Percentiles rank a stretch among this genome's conserved stretches.
Conservation (phyloP, 2,797 vertebrate species). For the Sphaeramia orbicularis region DNA sequence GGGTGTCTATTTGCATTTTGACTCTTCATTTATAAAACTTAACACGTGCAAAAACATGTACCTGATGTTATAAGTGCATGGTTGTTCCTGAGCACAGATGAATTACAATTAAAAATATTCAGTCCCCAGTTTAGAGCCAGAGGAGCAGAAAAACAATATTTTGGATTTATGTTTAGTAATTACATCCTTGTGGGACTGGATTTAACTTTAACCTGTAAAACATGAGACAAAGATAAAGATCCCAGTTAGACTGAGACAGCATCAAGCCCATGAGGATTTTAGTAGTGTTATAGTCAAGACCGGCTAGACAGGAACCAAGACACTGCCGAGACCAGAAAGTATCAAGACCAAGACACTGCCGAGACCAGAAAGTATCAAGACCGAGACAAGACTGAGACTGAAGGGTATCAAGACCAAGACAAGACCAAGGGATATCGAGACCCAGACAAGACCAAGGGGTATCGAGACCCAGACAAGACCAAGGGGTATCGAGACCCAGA, state of each 20-base stretch:
- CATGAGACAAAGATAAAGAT: slow-evolving; percentile 12
- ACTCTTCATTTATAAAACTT: too few relatives aligned
- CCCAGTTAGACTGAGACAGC: slow-evolving; percentile 5
- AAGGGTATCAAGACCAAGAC: too few relatives aligned
- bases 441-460: too few relatives aligned
- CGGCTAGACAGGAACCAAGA: too few relatives aligned
- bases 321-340: too few relatives aligned
- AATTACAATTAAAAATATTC: slow-evolving; percentile 24
- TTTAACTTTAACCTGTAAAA: slow-evolving; percentile 13
- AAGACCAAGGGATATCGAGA: too few relatives aligned
- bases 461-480: too few relatives aligned
- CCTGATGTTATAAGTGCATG: neutral
- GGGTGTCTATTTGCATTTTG: neutral
- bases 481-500: too few relatives aligned
- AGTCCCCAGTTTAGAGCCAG: slow-evolving; percentile 18
- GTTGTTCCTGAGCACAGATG: neutral
- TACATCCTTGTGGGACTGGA: neutral
- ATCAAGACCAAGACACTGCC: too few relatives aligned
- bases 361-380: too few relatives aligned
- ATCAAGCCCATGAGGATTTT: slow-evolving; percentile 20
- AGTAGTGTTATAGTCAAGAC: neutral
- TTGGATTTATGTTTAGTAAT: slow-evolving; percentile 11
- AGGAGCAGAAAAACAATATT: neutral
- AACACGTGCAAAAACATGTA: neutral
- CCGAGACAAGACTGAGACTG: too few relatives aligned